phyloP scores from a whole-genome alignment of 2,113 vertebrate species.

The Microtus oregoni region DNA sequence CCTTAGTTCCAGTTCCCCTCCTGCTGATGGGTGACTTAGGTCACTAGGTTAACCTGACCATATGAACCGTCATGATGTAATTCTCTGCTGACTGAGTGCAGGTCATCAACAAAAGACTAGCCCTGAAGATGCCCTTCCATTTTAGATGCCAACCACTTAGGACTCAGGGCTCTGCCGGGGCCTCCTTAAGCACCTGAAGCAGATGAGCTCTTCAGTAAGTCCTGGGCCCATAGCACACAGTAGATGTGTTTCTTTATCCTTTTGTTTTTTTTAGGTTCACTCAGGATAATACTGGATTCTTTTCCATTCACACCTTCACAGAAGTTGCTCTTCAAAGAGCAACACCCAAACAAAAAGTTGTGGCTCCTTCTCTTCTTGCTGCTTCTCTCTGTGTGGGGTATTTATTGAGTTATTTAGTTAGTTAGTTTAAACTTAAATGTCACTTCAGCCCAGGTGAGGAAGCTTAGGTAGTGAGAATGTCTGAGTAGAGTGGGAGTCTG shows the following conservation, averaged over 20 bases:
- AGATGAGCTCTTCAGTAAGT: neutral
- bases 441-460: neutral
- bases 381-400: no score
- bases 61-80: neutral
- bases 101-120: neutral
- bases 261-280: conserved; percentile 50
- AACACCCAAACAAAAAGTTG: neutral
- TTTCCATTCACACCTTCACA: neutral
- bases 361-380: neutral
- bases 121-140: neutral
- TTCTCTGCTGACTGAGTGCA: neutral
- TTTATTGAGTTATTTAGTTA: no score
- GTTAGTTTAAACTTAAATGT: no score
- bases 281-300: neutral
- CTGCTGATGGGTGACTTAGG: neutral
- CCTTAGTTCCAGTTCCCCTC: neutral
- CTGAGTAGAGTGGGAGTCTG: neutral
- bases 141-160: neutral
- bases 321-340: conserved; percentile 46
- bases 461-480: neutral
- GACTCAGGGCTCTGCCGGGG: neutral
- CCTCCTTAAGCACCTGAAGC: neutral
- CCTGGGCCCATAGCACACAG: neutral
- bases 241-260: conserved; percentile 30
- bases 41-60: neutral